Conservation (phyloP, 2,113 vertebrate species). For the Jacana jacana region DNA sequence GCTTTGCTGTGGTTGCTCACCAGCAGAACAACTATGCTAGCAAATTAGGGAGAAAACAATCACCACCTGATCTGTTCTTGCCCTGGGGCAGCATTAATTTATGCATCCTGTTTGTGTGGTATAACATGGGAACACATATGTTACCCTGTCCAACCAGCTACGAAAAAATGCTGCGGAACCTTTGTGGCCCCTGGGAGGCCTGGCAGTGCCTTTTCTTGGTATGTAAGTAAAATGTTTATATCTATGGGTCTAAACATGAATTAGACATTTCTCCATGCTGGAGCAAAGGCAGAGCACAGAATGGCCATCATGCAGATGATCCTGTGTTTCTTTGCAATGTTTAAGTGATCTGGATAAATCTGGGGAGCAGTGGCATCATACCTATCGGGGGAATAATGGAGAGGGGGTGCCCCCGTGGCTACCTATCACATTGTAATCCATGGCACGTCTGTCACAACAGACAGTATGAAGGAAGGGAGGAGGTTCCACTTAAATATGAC, state of each 20-base stretch:
- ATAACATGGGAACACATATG: neutral
- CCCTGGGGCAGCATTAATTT: conserved; percentile 14
- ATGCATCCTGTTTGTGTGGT: conserved; percentile 22
- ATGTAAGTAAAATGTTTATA: neutral
- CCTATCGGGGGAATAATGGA: neutral
- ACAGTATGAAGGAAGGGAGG: neutral
- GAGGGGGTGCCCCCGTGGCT: neutral
- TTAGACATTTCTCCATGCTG: neutral
- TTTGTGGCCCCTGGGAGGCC: neutral
- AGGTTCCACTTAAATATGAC: no score
- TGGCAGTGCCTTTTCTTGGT: neutral
- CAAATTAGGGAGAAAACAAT: conserved; percentile 39
- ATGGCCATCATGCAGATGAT: neutral
- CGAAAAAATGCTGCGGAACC: neutral
- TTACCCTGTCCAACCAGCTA: neutral
- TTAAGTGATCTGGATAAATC: neutral
- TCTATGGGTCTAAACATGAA: neutral
- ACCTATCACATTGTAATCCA: neutral
- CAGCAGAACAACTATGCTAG: neutral
- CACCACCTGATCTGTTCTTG: conserved; percentile 26
- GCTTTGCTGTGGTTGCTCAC: neutral
- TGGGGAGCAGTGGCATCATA: neutral
- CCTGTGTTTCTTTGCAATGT: neutral
- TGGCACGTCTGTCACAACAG: neutral
- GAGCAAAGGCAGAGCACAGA: neutral